These are phyloP conservation scores for Melospiza melodia DNA, from an alignment of 2,113 vertebrate genomes.

Conservation along the genomic window DNA sequence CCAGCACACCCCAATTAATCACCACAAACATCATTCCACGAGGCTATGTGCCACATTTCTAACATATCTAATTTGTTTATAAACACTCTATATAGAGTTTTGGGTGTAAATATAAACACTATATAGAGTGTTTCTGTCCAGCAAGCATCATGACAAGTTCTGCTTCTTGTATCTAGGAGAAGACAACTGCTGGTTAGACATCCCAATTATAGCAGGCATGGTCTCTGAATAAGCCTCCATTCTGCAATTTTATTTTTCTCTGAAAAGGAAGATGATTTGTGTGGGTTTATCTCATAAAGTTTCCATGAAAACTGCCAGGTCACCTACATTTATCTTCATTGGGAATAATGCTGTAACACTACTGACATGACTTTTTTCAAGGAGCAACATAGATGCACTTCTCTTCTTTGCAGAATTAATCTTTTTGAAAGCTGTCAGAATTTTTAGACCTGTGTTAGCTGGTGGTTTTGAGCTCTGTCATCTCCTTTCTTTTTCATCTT, in stretches of 20 bases:
- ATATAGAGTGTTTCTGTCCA: background rate
- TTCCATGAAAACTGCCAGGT: background rate
- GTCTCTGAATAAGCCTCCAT: background rate
- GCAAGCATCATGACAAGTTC: background rate
- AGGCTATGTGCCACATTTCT: background rate
- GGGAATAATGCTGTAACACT: background rate
- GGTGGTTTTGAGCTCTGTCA: background rate
- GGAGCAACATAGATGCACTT: background rate
- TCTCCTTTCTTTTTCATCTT: background rate
- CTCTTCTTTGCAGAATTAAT: background rate
- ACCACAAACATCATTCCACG: background rate
- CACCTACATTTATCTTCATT: background rate
- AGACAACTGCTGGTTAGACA: background rate
- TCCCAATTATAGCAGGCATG: background rate
- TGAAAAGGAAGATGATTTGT: background rate
- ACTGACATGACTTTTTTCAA: background rate
- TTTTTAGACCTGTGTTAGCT: background rate
- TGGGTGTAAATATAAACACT: background rate
- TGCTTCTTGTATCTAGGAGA: background rate
- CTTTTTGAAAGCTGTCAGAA: conserved; percentile 16
- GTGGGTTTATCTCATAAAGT: background rate
- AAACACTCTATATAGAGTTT: background rate
- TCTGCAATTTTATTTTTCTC: background rate
- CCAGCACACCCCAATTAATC: background rate
- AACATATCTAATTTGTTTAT: background rate